Evolutionary conservation across 2,888 invertebrate species (phyloP).

Genomic region (Myopa testacea): DNA sequence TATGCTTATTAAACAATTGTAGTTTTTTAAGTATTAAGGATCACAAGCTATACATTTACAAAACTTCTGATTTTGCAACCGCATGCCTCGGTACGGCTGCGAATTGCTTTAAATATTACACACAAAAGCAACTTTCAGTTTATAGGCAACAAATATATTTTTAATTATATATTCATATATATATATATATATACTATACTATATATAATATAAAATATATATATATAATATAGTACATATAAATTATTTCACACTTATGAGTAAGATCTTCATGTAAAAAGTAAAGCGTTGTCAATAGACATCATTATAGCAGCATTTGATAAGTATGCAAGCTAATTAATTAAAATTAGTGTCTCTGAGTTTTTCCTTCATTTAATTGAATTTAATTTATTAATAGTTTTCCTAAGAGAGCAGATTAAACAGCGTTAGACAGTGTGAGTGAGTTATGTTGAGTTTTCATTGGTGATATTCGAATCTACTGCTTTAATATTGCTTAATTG

Average conservation of each 20-base stretch:
- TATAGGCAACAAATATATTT: constrained; percentile 38
- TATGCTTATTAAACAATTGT: constrained; percentile 47
- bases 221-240: constrained; percentile 23
- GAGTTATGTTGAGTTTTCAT: no score
- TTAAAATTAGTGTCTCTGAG: constrained; percentile 8
- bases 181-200: constrained; percentile 33
- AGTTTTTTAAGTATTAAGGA: constrained; percentile 47
- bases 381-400: background rate
- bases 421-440: no score
- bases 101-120: constrained; percentile 41
- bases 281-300: constrained; percentile 37
- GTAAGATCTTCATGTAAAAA: constrained; percentile 18
- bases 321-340: constrained; percentile 21
- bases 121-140: constrained; percentile 55
- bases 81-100: constrained; percentile 12
- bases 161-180: constrained; percentile 29
- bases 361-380: constrained; percentile 1
- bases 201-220: constrained; percentile 37
- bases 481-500: no score
- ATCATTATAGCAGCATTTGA: constrained; percentile 11
- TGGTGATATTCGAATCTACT: no score
- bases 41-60: constrained; percentile 63
- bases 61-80: constrained; percentile 39
- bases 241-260: constrained; percentile 28
- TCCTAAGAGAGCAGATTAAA: background rate